phyloP scores from a whole-genome alignment of 2,888 invertebrate genomes.

The Leptopilina syphax region DNA sequence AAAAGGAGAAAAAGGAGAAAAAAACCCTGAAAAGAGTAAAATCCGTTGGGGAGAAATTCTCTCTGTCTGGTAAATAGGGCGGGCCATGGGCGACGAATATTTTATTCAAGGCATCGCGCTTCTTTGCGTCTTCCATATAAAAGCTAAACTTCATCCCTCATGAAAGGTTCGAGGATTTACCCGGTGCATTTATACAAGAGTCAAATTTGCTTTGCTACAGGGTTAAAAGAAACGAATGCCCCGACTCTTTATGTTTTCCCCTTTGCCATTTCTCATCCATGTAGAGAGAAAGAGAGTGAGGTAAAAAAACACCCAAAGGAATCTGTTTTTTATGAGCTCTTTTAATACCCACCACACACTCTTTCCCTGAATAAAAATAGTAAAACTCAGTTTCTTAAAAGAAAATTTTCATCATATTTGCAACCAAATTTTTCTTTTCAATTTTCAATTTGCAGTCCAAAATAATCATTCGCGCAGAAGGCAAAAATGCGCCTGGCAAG shows the following conservation, averaged over 20 bases:
- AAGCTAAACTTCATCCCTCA: constrained; percentile 31
- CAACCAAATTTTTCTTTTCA: too few relatives aligned
- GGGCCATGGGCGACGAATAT: constrained; percentile 35
- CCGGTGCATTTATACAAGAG: constrained; percentile 27
- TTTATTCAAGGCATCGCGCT: constrained; percentile 39
- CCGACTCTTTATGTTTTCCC: not conserved
- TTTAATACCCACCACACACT: not conserved
- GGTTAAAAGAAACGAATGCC: constrained; percentile 27
- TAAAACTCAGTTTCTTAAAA: too few relatives aligned
- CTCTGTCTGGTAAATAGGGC: constrained; percentile 32
- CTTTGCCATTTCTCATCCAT: not conserved
- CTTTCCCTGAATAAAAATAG: too few relatives aligned
- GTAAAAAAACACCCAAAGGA: not conserved
- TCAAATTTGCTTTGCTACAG: constrained; percentile 31
- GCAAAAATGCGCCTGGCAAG: too few relatives aligned
- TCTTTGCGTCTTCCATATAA: constrained; percentile 36
- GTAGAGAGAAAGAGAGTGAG: not conserved
- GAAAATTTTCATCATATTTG: too few relatives aligned
- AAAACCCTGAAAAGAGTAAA: not conserved
- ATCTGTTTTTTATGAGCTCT: not conserved
- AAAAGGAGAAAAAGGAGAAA: too few relatives aligned
- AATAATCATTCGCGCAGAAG: too few relatives aligned
- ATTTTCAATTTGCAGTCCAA: too few relatives aligned
- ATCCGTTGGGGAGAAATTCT: constrained; percentile 20
- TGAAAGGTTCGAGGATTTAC: constrained; percentile 32